Conservation (phyloP, 2,888 invertebrate species). For the Camponotus fellah region DNA sequence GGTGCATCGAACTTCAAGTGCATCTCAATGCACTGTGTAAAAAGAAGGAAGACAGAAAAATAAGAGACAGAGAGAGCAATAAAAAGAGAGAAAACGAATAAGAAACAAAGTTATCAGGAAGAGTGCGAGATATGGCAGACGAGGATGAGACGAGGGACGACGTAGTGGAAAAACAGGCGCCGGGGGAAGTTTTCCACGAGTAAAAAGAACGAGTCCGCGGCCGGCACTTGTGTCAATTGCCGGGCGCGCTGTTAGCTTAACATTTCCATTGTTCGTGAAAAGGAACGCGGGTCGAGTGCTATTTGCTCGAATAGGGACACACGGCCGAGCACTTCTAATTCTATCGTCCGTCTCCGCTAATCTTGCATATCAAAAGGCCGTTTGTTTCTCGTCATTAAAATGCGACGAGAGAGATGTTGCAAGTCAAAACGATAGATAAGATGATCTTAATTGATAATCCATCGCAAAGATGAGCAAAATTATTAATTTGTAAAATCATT, state of each 20-base stretch:
- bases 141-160: conserved; percentile 39
- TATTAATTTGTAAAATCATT: not conserved
- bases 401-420: not conserved
- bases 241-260: conserved; percentile 77
- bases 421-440: not conserved
- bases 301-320: conserved; percentile 77
- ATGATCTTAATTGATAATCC: not conserved
- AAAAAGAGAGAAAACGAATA: conserved; percentile 16
- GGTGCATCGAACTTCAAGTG: conserved; percentile 72
- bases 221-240: conserved; percentile 82
- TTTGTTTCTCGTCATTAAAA: conserved; percentile 8
- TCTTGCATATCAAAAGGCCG: conserved; percentile 13
- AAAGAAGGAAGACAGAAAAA: conserved; percentile 23
- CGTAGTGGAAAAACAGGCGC: conserved; percentile 60
- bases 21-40: conserved; percentile 53
- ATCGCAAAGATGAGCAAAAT: not conserved
- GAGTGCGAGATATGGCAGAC: conserved; percentile 38
- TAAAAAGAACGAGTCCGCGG: conserved; percentile 76
- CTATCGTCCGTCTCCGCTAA: conserved; percentile 64
- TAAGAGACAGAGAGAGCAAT: conserved; percentile 14
- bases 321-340: conserved; percentile 71
- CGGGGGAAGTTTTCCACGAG: conserved; percentile 70
- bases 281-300: conserved; percentile 77
- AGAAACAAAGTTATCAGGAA: conserved; percentile 35
- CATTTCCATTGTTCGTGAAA: conserved; percentile 76